Base-by-base conservation (phyloP, 2,113 vertebrate species). In the Egretta garzetta region DNA sequence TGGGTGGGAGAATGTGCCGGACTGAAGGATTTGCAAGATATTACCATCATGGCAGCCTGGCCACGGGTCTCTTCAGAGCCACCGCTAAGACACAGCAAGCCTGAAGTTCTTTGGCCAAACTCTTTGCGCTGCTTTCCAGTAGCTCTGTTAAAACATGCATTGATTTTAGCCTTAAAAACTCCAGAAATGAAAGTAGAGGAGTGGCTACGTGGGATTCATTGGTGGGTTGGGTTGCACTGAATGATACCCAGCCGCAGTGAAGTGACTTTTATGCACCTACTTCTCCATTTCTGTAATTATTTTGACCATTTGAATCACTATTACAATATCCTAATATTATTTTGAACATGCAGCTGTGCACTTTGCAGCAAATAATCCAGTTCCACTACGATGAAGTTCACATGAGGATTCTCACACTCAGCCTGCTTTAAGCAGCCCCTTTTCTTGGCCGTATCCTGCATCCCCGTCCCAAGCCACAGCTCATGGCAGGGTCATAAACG, bases 1-100 rank as follows among this genome's bases (percentile, higher is more conserved):
- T 19, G 24, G 12, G 23, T n/a, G 17, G 2, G 18, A 35, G 18
- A 79, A 58, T 3, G 43, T 81, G 73, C 12, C 3, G 2, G 47
- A 14, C 14, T 19, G 50, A 83, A 60, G 19, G 62, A 73, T 66
- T 88, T 58, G 59, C 27, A n/a, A 28, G 56, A 8, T 50, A 39
- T 66, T n/a, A 2, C 67, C 7, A 0, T 4, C 0, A 0, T 41
- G 35, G 27, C 56, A 75, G 16, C 58, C 24, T 9, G 4, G 35
- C 13, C 43, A 12, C 0, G 3, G 19, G 10, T 53, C 24, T 62
- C 12, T 45, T 53, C 50, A 50, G 58, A 27, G 30, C 27, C n/a
- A 6, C 19, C 56, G 68, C 41, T 74, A 24, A 41, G 52, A 32
- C 24, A 24, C 33, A 62, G n/a, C 19, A 35, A 77, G 6, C 14